Conservation (phyloP, 1,140 invertebrate genomes). For the Drosophila santomea region DNA sequence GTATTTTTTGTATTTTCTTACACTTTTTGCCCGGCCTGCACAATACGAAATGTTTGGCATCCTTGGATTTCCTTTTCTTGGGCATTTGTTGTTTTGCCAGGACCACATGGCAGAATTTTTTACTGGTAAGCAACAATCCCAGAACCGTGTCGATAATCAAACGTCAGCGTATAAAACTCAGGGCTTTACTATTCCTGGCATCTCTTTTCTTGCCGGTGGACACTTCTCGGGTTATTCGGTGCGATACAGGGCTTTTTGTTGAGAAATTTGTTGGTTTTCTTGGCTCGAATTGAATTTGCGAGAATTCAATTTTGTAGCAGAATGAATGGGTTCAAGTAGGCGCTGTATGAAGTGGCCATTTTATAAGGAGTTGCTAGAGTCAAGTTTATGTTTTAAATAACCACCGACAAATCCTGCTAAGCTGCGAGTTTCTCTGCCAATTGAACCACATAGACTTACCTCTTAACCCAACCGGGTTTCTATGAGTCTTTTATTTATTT, state of each 20-base stretch:
- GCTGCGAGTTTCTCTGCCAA: background rate
- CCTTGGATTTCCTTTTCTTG: constrained; percentile 64
- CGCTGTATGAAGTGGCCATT: constrained; percentile 35
- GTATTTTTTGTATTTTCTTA: constrained; percentile 28
- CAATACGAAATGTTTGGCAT: constrained; percentile 76
- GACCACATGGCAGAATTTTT: constrained; percentile 66
- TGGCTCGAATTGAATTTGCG: constrained; percentile 42
- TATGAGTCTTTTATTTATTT: background rate
- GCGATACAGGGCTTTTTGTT: constrained; percentile 18
- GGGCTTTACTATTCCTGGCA: constrained; percentile 66
- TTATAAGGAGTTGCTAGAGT: constrained; percentile 6
- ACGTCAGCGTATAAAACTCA: constrained; percentile 79
- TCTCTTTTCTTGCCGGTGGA: constrained; percentile 27
- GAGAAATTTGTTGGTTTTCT: constrained; percentile 40
- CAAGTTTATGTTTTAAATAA: no score
- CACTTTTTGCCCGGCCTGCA: constrained; percentile 19
- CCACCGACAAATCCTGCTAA: no score
- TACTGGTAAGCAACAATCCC: constrained; percentile 34
- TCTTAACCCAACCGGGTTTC: background rate
- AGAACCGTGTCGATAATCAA: constrained; percentile 77
- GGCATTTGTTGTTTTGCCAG: constrained; percentile 48
- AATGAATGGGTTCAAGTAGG: constrained; percentile 40
- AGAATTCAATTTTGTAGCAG: constrained; percentile 39
- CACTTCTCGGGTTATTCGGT: constrained; percentile 29
- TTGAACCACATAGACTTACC: background rate